A percentile compares a stretch with the other conserved stretches of the same genome.
Evolutionary conservation across 2,888 invertebrate genomes (phyloP).

Genomic region (Elysia crispata): DNA sequence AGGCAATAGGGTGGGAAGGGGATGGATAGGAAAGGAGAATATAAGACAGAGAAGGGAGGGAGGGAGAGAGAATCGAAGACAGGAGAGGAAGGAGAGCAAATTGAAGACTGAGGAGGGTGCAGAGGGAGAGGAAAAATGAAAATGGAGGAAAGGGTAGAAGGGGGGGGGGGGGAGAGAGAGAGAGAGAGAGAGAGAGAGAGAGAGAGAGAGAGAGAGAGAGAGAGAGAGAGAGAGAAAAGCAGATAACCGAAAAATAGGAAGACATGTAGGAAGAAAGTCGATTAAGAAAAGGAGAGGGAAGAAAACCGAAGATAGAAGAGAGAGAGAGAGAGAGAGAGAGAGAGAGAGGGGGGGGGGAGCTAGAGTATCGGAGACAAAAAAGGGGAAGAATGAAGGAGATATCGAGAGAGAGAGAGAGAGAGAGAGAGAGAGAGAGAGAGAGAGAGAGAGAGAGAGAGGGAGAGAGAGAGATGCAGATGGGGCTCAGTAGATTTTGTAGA

Average conservation of each 20-base stretch:
- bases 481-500: neutral
- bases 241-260: no score
- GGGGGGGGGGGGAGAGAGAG: neutral
- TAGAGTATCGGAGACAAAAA: no score
- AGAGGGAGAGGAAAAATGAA: no score
- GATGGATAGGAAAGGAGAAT: no score
- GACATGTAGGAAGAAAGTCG: no score
- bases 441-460: neutral
- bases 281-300: no score
- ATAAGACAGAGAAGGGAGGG: no score
- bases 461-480: neutral
- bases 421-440: neutral
- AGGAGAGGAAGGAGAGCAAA: neutral
- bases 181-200: constrained; percentile 17
- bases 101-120: no score
- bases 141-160: neutral
- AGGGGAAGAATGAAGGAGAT: neutral
- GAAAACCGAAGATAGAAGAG: no score
- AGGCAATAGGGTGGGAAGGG: no score
- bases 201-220: neutral
- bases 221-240: no score
- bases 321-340: no score
- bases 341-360: neutral
- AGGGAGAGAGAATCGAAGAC: neutral
- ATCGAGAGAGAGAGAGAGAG: constrained; percentile 11